Conservation (phyloP, 2,888 invertebrate genomes). For the Agrotis segetum region DNA sequence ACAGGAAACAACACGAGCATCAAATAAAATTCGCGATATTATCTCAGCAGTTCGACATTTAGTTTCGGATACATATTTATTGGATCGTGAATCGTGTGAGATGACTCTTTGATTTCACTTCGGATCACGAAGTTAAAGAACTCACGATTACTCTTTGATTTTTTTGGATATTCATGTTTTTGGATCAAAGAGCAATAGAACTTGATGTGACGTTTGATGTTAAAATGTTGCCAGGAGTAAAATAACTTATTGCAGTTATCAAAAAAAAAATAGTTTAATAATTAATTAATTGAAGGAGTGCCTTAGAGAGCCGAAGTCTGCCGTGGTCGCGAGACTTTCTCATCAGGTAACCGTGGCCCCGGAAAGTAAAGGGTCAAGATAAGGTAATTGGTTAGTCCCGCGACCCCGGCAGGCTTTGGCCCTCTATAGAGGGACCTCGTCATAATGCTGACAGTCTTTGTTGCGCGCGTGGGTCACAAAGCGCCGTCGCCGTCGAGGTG, state of each 20-base stretch:
- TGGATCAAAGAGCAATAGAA: constrained; percentile 11
- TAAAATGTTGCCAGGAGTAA: constrained; percentile 8
- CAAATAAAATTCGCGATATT: constrained; percentile 62
- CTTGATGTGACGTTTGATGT: background rate
- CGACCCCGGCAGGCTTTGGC: too few relatives aligned
- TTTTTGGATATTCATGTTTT: constrained; percentile 54
- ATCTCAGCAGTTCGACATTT: constrained; percentile 67
- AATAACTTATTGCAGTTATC: background rate
- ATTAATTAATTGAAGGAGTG: too few relatives aligned
- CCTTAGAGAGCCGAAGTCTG: too few relatives aligned
- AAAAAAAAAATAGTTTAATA: too few relatives aligned
- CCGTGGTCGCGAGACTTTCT: too few relatives aligned
- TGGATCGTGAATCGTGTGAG: constrained; percentile 68
- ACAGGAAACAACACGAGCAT: constrained; percentile 27
- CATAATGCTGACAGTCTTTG: too few relatives aligned
- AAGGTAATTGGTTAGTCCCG: too few relatives aligned
- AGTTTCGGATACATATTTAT: constrained; percentile 62
- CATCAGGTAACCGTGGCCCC: too few relatives aligned
- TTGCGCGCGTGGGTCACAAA: too few relatives aligned
- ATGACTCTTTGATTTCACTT: constrained; percentile 65
- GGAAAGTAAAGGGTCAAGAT: too few relatives aligned
- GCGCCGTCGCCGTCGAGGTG: too few relatives aligned
- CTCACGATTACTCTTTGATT: constrained; percentile 54
- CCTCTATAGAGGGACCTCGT: too few relatives aligned
- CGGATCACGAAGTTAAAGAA: constrained; percentile 62